phyloP scores from a whole-genome alignment of 2,888 invertebrate genomes.

The Chymomyza procnemis region DNA sequence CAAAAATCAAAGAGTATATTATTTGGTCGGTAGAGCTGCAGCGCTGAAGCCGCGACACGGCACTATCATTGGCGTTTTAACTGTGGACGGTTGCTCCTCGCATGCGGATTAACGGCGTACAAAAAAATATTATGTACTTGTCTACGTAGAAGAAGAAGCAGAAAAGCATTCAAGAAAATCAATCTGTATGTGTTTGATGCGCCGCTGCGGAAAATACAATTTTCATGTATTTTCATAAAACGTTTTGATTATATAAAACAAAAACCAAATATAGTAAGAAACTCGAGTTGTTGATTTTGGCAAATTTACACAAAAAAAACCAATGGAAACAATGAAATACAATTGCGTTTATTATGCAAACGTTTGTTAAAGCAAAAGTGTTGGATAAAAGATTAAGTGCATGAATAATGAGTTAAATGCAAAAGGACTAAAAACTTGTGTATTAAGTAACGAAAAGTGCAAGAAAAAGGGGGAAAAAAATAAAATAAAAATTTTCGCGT shows the following conservation, averaged over 20 bases:
- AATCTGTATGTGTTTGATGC: conserved; percentile 63
- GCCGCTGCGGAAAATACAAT: conserved; percentile 55
- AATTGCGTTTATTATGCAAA: background rate
- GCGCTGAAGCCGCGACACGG: conserved; percentile 35
- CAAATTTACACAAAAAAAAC: background rate
- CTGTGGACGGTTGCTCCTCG: conserved; percentile 77
- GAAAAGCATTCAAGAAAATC: conserved; percentile 59
- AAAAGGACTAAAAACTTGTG: conserved; percentile 18
- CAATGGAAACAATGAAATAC: background rate
- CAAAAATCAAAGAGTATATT: background rate
- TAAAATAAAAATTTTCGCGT: conserved; percentile 18
- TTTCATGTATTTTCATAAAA: conserved; percentile 59
- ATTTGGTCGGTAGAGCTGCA: background rate
- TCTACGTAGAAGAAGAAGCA: conserved; percentile 60
- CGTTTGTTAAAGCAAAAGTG: too few relatives aligned
- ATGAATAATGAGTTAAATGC: background rate
- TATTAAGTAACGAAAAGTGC: conserved; percentile 9
- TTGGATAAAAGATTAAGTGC: background rate
- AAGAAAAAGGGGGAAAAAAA: conserved; percentile 4
- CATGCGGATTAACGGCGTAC: conserved; percentile 73
- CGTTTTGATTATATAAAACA: conserved; percentile 66
- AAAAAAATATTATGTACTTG: conserved; percentile 52
- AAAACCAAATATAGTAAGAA: too few relatives aligned
- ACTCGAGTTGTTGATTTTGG: conserved; percentile 40
- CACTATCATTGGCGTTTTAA: conserved; percentile 78